These are phyloP conservation scores for Thamnophis elegans DNA, from an alignment of 2,797 vertebrate genomes.

Conservation along the genomic window DNA sequence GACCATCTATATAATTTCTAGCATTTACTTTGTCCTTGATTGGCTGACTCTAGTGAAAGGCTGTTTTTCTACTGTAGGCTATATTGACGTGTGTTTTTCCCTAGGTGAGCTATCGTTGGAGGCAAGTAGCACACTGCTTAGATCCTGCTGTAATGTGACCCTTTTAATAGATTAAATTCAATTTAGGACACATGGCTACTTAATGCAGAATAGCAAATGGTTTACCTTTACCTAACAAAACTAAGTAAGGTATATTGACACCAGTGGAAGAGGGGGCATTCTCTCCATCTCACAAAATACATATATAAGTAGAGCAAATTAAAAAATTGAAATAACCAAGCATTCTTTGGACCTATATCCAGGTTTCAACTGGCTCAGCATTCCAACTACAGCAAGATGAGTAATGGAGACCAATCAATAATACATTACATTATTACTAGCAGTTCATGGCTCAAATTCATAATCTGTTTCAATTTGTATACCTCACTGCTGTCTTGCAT, in stretches of 20 bases:
- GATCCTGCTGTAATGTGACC: neutral
- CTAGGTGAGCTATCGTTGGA: neutral
- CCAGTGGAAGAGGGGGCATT: neutral
- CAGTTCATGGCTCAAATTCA: conserved; percentile 53
- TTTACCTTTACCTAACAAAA: neutral
- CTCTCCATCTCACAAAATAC: neutral
- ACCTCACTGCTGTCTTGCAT: conserved; percentile 34
- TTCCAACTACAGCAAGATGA: neutral
- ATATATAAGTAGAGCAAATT: neutral
- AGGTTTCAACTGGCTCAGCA: neutral
- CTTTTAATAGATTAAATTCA: neutral
- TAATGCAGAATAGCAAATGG: neutral
- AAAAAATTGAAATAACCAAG: neutral
- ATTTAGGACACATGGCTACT: neutral
- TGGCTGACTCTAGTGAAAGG: neutral
- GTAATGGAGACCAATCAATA: conserved; percentile 23
- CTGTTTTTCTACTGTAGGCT: neutral
- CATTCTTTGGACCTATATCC: neutral
- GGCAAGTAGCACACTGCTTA: neutral
- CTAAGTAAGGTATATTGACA: neutral
- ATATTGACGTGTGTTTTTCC: neutral
- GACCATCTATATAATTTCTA: neutral
- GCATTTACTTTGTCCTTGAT: neutral
- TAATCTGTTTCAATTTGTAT: conserved; percentile 54
- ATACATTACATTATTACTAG: neutral